A percentile compares a stretch with the other conserved stretches of the same genome.
These are phyloP conservation scores for Aythya fuligula DNA, from an alignment of 2,797 vertebrate genomes.

Conservation along the genomic window DNA sequence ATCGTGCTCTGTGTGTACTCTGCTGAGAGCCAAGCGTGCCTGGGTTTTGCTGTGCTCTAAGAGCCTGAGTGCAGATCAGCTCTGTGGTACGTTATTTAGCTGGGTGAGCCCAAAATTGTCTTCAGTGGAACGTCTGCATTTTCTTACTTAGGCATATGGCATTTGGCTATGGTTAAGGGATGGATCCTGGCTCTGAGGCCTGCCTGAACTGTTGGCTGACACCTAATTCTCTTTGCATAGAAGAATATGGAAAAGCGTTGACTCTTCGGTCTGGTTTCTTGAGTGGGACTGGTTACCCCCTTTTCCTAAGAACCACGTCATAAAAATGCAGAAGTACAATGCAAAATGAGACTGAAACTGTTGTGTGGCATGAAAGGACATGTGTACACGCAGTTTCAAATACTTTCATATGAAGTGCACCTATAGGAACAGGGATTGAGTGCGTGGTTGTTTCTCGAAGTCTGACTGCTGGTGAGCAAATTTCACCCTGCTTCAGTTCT, in stretches of 20 bases:
- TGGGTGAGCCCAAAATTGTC: background rate
- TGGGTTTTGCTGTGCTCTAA: background rate
- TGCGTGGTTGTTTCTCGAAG: background rate
- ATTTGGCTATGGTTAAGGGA: background rate
- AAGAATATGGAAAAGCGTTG: background rate
- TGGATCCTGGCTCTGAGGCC: background rate
- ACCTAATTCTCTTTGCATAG: background rate
- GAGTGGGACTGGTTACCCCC: background rate
- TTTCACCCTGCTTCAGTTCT: background rate
- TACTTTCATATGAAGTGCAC: background rate
- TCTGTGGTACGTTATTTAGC: rapidly evolving
- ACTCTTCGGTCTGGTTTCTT: background rate
- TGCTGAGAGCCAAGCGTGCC: rapidly evolving
- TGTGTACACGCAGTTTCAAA: background rate
- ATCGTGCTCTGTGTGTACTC: rapidly evolving
- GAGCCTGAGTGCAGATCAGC: background rate
- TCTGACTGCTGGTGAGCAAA: background rate
- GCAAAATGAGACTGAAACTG: background rate
- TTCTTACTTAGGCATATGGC: background rate
- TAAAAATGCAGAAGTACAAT: background rate
- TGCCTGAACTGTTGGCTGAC: background rate
- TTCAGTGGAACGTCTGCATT: background rate
- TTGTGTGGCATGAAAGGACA: background rate
- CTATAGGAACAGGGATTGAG: background rate
- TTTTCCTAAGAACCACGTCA: background rate